Conservation (phyloP, 2,888 invertebrate species). For the Drosophila anceps region DNA sequence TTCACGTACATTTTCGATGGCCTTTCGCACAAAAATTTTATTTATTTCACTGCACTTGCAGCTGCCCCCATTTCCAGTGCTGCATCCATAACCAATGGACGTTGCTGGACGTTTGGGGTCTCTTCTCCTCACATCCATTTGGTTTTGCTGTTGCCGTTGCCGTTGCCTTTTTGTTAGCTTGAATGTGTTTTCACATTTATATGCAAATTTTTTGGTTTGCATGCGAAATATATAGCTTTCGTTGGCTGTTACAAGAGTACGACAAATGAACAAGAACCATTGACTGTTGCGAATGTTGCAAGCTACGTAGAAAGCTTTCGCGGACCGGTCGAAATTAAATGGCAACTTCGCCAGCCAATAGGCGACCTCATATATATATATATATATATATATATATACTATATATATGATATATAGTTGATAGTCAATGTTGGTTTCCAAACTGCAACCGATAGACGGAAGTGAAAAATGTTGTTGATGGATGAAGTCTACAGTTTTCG, state of each 20-base stretch:
- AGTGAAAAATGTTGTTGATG: no score
- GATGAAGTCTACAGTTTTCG: background rate
- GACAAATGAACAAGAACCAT: conserved; percentile 70
- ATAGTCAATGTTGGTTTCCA: conserved; percentile 16
- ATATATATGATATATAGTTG: no score
- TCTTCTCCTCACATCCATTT: conserved; percentile 32
- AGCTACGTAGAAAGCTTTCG: conserved; percentile 24
- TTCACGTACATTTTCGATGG: conserved; percentile 79
- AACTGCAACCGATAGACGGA: background rate
- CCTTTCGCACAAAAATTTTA: conserved; percentile 67
- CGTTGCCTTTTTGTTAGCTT: conserved; percentile 66
- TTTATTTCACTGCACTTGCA: conserved; percentile 74
- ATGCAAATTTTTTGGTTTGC: conserved; percentile 79
- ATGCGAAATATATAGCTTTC: conserved; percentile 76
- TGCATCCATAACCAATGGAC: conserved; percentile 26
- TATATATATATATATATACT: no score
- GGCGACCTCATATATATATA: conserved; percentile 37
- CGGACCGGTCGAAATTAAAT: conserved; percentile 53
- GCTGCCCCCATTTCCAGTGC: conserved; percentile 44
- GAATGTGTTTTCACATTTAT: conserved; percentile 81
- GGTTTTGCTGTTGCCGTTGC: conserved; percentile 27
- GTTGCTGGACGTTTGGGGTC: conserved; percentile 24
- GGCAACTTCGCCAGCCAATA: conserved; percentile 55
- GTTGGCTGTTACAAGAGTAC: conserved; percentile 46
- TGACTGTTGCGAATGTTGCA: conserved; percentile 26